These are phyloP conservation scores for Hycleus cichorii DNA, from an alignment of 1,140 invertebrate genomes.

Conservation along the genomic window DNA sequence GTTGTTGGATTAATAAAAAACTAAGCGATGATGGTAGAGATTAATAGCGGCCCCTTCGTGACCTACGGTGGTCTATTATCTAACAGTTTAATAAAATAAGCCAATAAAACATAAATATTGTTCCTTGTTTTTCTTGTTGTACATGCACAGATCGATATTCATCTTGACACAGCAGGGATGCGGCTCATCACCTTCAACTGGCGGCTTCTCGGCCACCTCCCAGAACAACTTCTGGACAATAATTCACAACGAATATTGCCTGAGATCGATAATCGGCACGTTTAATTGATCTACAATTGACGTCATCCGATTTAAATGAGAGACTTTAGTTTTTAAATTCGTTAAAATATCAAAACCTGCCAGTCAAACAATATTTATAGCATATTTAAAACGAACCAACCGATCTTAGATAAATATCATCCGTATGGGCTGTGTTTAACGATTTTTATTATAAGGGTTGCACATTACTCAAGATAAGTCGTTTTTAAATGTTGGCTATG, in stretches of 20 bases:
- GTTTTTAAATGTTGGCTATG: no score
- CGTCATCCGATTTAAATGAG: no score
- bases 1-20: neutral
- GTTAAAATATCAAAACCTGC: no score
- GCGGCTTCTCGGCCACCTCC: constrained; percentile 12
- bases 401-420: no score
- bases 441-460: no score
- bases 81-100: constrained; percentile 6
- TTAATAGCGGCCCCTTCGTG: neutral
- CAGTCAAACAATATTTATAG: no score
- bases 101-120: constrained; percentile 3
- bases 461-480: no score
- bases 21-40: neutral
- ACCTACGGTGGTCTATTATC: neutral
- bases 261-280: neutral
- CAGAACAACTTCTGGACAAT: constrained; percentile 11
- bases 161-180: constrained; percentile 11
- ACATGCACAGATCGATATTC: constrained; percentile 6
- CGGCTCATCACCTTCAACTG: constrained; percentile 12
- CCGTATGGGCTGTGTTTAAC: no score
- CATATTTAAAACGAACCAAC: no score
- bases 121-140: neutral
- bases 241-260: neutral
- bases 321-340: no score
- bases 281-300: no score